phyloP scores from a whole-genome alignment of 2,113 vertebrate genomes.

The Agelaius phoeniceus region DNA sequence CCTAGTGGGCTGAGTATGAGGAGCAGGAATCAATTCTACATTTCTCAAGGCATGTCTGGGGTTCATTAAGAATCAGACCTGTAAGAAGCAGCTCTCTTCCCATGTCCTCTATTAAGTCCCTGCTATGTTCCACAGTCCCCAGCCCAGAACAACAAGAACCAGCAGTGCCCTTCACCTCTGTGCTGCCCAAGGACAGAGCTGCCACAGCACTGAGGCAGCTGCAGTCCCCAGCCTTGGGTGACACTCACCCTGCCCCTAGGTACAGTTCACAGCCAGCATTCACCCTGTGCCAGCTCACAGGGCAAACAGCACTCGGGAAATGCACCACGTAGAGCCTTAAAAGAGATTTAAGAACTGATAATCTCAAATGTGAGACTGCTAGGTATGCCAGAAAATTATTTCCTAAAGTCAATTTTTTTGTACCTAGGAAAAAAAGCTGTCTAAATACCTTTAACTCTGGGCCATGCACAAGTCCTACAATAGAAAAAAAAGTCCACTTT shows the following conservation, averaged over 20 bases:
- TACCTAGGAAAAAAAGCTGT: not conserved
- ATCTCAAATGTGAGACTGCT: not conserved
- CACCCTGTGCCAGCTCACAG: not conserved
- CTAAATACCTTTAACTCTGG: not conserved
- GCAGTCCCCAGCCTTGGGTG: not conserved
- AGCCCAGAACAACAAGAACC: not conserved
- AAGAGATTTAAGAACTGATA: not conserved
- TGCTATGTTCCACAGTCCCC: not conserved
- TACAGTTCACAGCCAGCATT: not conserved
- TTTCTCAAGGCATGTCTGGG: not conserved
- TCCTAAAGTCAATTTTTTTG: not conserved
- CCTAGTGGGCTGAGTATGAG: not conserved
- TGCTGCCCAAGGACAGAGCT: fast-evolving
- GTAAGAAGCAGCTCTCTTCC: not conserved
- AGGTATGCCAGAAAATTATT: not conserved
- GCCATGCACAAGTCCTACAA: not conserved
- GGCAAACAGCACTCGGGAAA: not conserved
- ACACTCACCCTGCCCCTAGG: too few relatives aligned
- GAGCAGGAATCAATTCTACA: not conserved
- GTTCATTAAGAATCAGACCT: not conserved
- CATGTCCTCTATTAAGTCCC: fast-evolving
- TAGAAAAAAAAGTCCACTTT: not conserved
- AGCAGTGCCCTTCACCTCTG: not conserved
- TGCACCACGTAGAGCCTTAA: not conserved
- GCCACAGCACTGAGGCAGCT: fast-evolving